Conservation (phyloP, 2,113 vertebrate species). For the Rhinogobius similis region DNA sequence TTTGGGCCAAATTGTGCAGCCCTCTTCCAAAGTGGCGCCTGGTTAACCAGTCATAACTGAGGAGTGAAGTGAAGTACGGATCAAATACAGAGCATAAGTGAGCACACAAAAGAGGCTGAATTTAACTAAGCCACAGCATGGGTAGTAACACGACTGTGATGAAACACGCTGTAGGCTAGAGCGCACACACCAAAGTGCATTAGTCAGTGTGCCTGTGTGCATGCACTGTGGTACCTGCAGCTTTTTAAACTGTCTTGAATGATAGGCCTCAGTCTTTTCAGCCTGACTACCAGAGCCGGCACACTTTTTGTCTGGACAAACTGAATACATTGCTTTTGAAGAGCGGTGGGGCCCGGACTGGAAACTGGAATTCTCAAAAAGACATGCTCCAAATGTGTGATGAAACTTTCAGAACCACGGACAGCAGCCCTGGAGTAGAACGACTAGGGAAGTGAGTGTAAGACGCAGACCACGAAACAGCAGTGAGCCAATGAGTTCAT, state of each 20-base stretch:
- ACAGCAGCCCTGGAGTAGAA: conserved; percentile 61
- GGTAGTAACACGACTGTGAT: conserved; percentile 54
- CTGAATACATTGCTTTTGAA: conserved; percentile 66
- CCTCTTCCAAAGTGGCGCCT: neutral
- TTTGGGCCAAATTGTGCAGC: neutral
- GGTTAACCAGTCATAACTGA: conserved; percentile 38
- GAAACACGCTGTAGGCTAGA: conserved; percentile 53
- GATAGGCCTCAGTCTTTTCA: conserved; percentile 56
- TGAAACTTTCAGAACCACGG: conserved; percentile 78
- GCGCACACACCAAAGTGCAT: conserved; percentile 49
- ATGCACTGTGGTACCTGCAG: conserved; percentile 49
- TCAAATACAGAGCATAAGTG: conserved; percentile 54
- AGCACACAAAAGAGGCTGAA: conserved; percentile 54
- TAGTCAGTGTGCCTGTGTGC: conserved; percentile 54
- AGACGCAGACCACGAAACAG: conserved; percentile 4
- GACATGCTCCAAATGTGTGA: conserved; percentile 54
- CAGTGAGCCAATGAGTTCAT: conserved; percentile 45
- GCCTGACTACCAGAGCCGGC: conserved; percentile 48
- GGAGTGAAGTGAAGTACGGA: conserved; percentile 36
- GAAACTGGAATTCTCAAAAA: conserved; percentile 47
- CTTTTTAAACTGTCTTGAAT: conserved; percentile 57
- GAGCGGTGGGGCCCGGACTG: conserved; percentile 41
- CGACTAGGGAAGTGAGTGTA: neutral
- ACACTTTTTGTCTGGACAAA: conserved; percentile 61
- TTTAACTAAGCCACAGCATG: conserved; percentile 50